Evolutionary conservation across 2,113 vertebrate genomes (phyloP).

Genomic region (Dicerorhinus sumatrensis): DNA sequence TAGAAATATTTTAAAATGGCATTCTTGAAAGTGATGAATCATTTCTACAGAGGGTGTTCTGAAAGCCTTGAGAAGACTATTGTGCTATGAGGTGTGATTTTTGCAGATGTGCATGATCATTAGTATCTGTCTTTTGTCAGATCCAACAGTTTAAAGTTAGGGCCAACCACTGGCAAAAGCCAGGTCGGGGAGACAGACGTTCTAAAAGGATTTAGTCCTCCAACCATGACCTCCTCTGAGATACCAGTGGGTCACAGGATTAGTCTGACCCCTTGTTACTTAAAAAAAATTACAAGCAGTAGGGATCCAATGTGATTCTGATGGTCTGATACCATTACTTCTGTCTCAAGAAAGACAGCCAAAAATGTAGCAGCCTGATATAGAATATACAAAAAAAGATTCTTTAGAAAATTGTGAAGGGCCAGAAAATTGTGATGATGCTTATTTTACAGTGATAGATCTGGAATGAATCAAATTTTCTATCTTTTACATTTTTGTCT

Average conservation of each 20-base stretch:
- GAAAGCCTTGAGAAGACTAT: neutral
- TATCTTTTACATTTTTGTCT: neutral
- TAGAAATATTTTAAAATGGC: slow-evolving; percentile 1
- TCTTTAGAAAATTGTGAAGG: neutral
- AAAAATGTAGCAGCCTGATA: neutral
- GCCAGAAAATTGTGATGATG: neutral
- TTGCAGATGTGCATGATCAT: slow-evolving; percentile 20
- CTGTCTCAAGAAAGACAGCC: neutral
- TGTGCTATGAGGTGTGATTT: neutral
- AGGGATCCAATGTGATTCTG: neutral
- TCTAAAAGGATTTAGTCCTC: neutral
- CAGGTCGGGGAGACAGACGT: neutral
- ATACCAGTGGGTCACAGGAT: neutral
- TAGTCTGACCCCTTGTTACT: neutral
- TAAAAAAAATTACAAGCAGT: neutral
- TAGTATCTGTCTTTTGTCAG: neutral
- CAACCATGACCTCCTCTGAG: neutral
- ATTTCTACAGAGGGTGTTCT: neutral
- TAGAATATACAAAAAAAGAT: neutral
- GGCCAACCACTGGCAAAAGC: neutral
- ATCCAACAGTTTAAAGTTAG: neutral
- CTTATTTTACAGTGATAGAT: neutral
- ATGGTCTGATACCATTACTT: neutral
- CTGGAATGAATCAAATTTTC: neutral
- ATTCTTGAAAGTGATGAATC: slow-evolving; percentile 41